A percentile compares a stretch with the other conserved stretches of the same genome.
These are phyloP conservation scores for Vanacampus margaritifer DNA, from an alignment of 2,113 vertebrate species.

Conservation along the genomic window DNA sequence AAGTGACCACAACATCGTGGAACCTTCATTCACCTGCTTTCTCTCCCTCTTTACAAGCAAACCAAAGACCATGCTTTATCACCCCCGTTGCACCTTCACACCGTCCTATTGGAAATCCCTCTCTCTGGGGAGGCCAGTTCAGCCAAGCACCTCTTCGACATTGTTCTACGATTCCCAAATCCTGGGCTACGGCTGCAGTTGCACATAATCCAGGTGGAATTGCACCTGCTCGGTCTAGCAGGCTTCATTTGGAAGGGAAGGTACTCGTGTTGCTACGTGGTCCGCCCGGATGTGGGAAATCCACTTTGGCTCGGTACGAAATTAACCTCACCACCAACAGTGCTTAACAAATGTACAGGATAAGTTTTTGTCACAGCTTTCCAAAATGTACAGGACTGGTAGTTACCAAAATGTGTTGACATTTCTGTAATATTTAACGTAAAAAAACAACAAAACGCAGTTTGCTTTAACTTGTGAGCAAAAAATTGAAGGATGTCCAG, in stretches of 20 bases:
- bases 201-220: slow-evolving; percentile 10
- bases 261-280: slow-evolving; percentile 91
- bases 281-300: slow-evolving; percentile 94
- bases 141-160: slow-evolving; percentile 65
- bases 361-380: neutral
- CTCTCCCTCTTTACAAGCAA: slow-evolving; percentile 58
- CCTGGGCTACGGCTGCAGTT: slow-evolving; percentile 65
- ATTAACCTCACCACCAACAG: neutral
- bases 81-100: slow-evolving; percentile 76
- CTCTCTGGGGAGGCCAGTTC: slow-evolving; percentile 47
- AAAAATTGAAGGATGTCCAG: too few species aligned
- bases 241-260: slow-evolving; percentile 75
- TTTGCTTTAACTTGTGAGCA: too few species aligned
- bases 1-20: slow-evolving; percentile 64
- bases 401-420: neutral
- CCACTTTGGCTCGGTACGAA: slow-evolving; percentile 86
- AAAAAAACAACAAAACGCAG: too few species aligned
- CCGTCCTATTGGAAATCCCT: slow-evolving; percentile 27
- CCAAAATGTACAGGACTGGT: neutral
- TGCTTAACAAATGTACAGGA: neutral
- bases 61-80: slow-evolving; percentile 75
- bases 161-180: slow-evolving; percentile 70
- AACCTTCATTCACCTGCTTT: slow-evolving; percentile 79
- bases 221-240: slow-evolving; percentile 58
- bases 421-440: neutral